Evolutionary conservation across 2,888 invertebrate genomes (phyloP), one percentile per base, ranked within the genome.

Genomic region (Folsomia candida): DNA sequence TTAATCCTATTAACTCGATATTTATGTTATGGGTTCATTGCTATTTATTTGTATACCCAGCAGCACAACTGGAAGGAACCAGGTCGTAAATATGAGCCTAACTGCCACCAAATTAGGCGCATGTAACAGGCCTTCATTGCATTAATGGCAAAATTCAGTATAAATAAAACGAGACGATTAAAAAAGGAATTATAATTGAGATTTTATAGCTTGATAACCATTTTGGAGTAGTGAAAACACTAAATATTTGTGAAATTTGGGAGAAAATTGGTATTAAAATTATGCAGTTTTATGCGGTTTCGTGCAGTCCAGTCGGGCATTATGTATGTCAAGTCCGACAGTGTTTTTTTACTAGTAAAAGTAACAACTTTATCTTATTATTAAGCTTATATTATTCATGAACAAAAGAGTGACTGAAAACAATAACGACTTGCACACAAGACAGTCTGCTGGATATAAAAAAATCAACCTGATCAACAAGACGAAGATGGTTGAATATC

Each of bases 21-120:
- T 70, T 70, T 70, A 70, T 70, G 66, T 70, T 70, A 67, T 70
- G 70, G 70, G 47, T 28, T 51, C 54, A 70, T 54, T 54, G 20
- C 54, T 20, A 54, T 67, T 70, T 67, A 61, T 54, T 60, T 60
- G n/a, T 25, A 9, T 18, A 24, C 24, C 9, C 25, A 4, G 3
- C 6, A 60, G 11, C 25, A 4, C 26, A 60, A 27, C 11, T 54
- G 6, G 54, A 6, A 20, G 54, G 20, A 61, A 68, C 28, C 65
- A 68, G 61, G 63, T 24, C 9, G 18, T 37, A 64, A 64, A 47
- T 24, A 20, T 24, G 25, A 66, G 51, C 25, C 67, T 68, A 74
- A 60, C 71, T 70, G 65, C 71, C 67, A 54, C 74, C 74, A 74
- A 74, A 74, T 74, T 74, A 74, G 74, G 74, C 29, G 51, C 65